Evolutionary conservation across 2,888 invertebrate species (phyloP).

Genomic region (Lasioglossum morio): DNA sequence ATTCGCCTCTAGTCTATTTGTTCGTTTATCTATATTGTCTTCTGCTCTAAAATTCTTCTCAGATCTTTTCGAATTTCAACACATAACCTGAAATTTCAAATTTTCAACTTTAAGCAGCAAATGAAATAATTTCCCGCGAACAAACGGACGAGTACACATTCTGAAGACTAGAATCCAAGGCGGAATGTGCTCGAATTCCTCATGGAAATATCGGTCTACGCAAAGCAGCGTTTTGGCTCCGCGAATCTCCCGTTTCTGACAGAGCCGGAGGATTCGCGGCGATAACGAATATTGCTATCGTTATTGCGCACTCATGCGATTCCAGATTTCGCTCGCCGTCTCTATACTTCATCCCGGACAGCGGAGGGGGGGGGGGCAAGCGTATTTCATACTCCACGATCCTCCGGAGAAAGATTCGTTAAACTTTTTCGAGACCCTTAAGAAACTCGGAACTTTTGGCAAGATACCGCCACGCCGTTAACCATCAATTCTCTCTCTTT

Average conservation of each 20-base stretch:
- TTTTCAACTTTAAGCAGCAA: no score
- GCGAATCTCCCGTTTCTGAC: slow-evolving; percentile 11
- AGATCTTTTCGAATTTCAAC: neutral
- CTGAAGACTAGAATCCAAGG: no score
- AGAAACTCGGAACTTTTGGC: neutral
- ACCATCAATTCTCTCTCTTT: slow-evolving; percentile 2
- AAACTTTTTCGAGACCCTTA: neutral
- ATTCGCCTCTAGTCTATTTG: neutral
- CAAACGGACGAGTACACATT: no score
- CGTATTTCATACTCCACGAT: neutral
- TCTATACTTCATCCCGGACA: neutral
- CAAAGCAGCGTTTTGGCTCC: neutral
- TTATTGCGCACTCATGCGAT: slow-evolving; percentile 28
- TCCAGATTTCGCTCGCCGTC: slow-evolving; percentile 28
- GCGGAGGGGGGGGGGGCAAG: neutral
- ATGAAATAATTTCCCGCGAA: no score
- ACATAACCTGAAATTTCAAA: no score
- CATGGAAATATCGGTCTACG: neutral
- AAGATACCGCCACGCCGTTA: slow-evolving; percentile 2
- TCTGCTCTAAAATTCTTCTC: neutral
- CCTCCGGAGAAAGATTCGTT: slow-evolving; percentile 1
- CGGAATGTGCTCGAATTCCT: neutral
- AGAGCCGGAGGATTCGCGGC: neutral
- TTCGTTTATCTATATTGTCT: neutral
- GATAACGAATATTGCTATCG: slow-evolving; percentile 41